Conservation (phyloP, 2,113 vertebrate species). For the Strix uralensis region DNA sequence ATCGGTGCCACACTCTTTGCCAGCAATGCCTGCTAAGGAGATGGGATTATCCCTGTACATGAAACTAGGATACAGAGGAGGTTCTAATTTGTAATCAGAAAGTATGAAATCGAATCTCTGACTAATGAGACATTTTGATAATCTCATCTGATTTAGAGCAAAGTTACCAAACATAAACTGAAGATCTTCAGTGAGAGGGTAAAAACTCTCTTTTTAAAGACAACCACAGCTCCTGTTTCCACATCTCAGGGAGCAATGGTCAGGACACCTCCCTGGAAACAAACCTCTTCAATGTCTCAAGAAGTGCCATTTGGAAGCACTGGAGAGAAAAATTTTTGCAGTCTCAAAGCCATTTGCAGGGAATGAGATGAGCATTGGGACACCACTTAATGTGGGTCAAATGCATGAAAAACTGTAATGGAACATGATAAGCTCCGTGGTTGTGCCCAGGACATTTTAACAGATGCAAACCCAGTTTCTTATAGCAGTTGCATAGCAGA, state of each 20-base stretch:
- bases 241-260: background rate
- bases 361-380: background rate
- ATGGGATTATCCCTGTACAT: background rate
- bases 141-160: background rate
- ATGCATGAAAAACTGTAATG: background rate
- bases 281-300: background rate
- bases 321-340: background rate
- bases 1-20: background rate
- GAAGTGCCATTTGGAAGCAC: background rate
- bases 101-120: background rate
- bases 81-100: background rate
- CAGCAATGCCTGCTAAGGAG: background rate
- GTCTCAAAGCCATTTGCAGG: background rate
- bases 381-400: background rate
- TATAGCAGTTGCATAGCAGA: background rate
- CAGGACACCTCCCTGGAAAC: background rate
- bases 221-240: background rate
- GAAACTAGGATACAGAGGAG: background rate
- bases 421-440: background rate
- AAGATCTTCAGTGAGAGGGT: background rate
- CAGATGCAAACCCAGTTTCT: background rate
- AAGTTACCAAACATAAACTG: background rate
- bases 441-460: background rate
- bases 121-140: background rate
- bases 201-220: background rate